Evolutionary conservation across 2,797 vertebrate genomes (phyloP), one percentile per base, ranked within the genome.

Genomic region (Danio aesculapii): DNA sequence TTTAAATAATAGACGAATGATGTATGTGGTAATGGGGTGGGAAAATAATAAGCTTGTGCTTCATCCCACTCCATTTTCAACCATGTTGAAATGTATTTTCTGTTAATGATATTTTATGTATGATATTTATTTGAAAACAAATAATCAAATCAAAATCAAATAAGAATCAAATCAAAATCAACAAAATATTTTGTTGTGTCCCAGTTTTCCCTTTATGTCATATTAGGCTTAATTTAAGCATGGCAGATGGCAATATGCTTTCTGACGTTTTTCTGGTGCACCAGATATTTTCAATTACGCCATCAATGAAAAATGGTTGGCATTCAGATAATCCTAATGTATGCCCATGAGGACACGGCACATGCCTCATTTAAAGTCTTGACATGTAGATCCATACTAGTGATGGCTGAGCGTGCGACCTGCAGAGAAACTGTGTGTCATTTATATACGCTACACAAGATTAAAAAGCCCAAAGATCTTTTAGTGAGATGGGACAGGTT

Each of bases 401-500:
- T 77, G 52, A 77, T 83, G n/a, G 69, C 64, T 61, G 63, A 78
- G 46, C 16, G 21, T 61, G 55, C 69, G 52, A 70, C 55, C 66
- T 66, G 30, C 30, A 63, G 77, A 81, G 66, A 72, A 62, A 81
- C 39, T 81, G 82, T 6, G 21, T 58, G 50, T 80, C 70, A 83
- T 70, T 83, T 77, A 75, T 68, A 46, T 0, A 1, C 1, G 19
- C 58, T 21, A 30, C 49, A 63, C 55, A 16, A 16, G 61, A 81
- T 73, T 67, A 82, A 72, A 84, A 30, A 30, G 83, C 79, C 73
- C 85, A 81, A 67, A 75, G 79, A 87, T 81, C 73, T 69, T 68
- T 70, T 90, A 84, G 90, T 88, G 80, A 88, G 80, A 86, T 80
- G 81, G 75, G 88, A 90, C 86, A 82, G 75, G 80, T 84, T 63